Evolutionary conservation across 2,113 vertebrate genomes (phyloP).

Genomic region (Ailuropoda melanoleuca): DNA sequence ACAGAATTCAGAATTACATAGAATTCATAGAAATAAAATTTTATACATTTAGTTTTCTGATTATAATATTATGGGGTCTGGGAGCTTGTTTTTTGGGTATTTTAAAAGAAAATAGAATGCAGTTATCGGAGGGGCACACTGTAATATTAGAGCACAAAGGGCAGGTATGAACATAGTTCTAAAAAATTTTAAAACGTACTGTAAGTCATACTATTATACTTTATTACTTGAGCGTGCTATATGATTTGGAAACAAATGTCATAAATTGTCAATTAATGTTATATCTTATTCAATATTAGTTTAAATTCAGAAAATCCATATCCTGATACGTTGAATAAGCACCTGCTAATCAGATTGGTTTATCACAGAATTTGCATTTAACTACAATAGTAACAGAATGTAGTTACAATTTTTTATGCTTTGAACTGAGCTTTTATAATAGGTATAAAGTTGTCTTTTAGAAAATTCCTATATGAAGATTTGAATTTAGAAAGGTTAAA

Average conservation of each 20-base stretch:
- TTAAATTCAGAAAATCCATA: conserved; percentile 37
- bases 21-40: neutral
- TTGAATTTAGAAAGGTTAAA: conserved; percentile 36
- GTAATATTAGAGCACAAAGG: neutral
- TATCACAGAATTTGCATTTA: conserved; percentile 12
- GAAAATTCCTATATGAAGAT: neutral
- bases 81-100: conserved; percentile 1
- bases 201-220: neutral
- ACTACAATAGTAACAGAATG: neutral
- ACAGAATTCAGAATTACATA: neutral
- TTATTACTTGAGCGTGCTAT: neutral
- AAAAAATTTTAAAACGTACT: neutral
- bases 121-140: neutral
- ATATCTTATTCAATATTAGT: neutral
- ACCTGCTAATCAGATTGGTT: neutral
- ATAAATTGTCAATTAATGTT: neutral
- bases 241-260: neutral
- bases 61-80: neutral
- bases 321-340: neutral
- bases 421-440: neutral
- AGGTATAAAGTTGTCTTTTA: neutral
- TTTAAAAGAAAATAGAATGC: conserved; percentile 22
- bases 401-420: neutral
- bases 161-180: neutral
- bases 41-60: neutral